Evolutionary conservation across 1,140 invertebrate species (phyloP), one percentile per base, ranked within the genome.

Genomic region (Paraescarpia echinospica): DNA sequence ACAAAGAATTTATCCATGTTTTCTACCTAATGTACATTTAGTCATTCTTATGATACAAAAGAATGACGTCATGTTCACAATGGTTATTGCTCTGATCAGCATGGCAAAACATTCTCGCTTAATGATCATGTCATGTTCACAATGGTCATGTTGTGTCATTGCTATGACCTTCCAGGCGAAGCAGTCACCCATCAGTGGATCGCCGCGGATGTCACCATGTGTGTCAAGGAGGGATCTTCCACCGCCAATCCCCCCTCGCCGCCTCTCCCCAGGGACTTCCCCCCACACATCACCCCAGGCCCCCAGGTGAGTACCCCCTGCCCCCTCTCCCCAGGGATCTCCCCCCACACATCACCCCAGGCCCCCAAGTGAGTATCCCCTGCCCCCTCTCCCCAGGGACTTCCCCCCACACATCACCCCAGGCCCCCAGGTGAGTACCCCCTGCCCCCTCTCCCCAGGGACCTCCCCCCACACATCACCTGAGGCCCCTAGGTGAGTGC

Each of bases 181-280:
- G 34, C 94, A 94, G 77, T 97, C 97, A 95, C 97, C 97, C 1
- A 96, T 97, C 94, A 97, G 92, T 97, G 91, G 97, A 96, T n/a
- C 97, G 97, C 31, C 95, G 96, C 91, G 96, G 95, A 91, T 97
- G 97, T 92, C 97, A 96, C 31, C 96, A 96, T 92, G 95, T 94
- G 91, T 93, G 94, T 33, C 95, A 95, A 92, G 96, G 96, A 93
- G 96, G 95, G 94, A 96, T 89, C 1, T 94, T 59, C 97, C 97
- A 93, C 97, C 97, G 22, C 97, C 97, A 33, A 95, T 98, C 48
- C 95, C 95, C 34, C 95, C 95, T 0, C 91, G 95, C 91, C 94
- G 94, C 51, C 90, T 94, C 18, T 95, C 95, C 34, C 95, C 95
- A n/a, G 94, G 94, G 91, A 94, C 94, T 6, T 96, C 95, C 1